phyloP scores from a whole-genome alignment of 2,888 invertebrate species.

The Pandemis cinnamomeana region DNA sequence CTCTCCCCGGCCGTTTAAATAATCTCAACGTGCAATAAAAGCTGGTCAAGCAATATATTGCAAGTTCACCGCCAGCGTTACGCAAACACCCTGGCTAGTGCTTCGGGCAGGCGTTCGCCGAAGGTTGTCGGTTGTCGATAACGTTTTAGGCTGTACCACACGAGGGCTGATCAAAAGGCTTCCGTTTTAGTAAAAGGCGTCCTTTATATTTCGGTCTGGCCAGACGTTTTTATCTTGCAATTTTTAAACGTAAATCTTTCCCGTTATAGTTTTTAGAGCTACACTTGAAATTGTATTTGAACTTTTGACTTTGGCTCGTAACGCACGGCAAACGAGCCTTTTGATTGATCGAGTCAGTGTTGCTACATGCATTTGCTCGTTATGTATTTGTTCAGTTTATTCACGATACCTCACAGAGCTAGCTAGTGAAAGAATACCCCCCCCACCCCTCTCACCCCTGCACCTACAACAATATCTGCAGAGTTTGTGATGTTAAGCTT shows the following conservation, averaged over 20 bases:
- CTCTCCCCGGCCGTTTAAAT: slow-evolving; percentile 67
- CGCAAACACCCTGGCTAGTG: slow-evolving; percentile 55
- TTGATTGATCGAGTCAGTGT: too few species aligned
- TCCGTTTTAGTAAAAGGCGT: background rate
- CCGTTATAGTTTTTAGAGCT: background rate
- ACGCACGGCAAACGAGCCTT: too few species aligned
- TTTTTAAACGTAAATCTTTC: background rate
- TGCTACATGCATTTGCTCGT: too few species aligned
- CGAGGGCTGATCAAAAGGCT: background rate
- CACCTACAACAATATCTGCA: too few species aligned
- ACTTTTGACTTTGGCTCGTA: too few species aligned
- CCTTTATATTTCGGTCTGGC: background rate
- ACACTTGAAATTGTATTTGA: too few species aligned
- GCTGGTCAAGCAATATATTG: slow-evolving; percentile 64
- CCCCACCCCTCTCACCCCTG: too few species aligned
- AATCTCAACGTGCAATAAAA: slow-evolving; percentile 72
- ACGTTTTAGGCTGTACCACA: background rate
- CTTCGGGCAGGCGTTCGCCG: background rate
- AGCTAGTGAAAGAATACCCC: too few species aligned
- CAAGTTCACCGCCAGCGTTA: slow-evolving; percentile 58
- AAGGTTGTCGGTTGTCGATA: background rate
- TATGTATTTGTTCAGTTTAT: too few species aligned
- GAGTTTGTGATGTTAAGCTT: too few species aligned
- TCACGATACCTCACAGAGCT: too few species aligned
- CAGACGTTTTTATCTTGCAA: background rate